Conservation (phyloP, 2,113 vertebrate species). For the Lophura nycthemera region DNA sequence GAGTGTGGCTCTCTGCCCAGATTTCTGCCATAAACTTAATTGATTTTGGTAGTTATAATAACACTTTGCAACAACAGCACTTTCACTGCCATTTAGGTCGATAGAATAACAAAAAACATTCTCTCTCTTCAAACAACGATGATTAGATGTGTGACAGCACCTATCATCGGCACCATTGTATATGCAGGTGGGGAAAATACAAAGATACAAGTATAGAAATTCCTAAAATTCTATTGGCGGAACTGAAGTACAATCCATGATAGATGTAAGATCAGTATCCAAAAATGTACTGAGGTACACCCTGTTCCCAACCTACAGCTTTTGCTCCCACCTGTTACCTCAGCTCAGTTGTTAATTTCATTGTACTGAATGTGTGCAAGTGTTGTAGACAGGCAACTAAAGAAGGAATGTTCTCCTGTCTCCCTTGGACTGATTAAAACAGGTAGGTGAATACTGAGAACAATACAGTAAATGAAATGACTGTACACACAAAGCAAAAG, state of each 20-base stretch:
- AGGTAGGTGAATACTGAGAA: neutral
- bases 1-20: slow-evolving; percentile 9
- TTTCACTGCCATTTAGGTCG: neutral
- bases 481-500: neutral
- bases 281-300: neutral
- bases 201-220: neutral
- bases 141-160: too few relatives aligned
- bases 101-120: neutral
- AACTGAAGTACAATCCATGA: neutral
- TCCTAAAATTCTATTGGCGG: neutral
- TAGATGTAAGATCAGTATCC: neutral
- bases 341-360: neutral
- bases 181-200: neutral
- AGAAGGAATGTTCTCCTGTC: neutral
- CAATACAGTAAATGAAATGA: neutral
- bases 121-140: too few relatives aligned
- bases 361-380: neutral
- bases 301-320: neutral
- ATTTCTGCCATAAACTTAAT: slow-evolving; percentile 32
- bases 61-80: neutral
- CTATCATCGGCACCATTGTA: too few relatives aligned
- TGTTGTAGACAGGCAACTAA: neutral
- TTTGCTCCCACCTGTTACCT: neutral
- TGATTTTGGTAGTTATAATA: slow-evolving; percentile 38
- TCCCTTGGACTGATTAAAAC: neutral